phyloP scores from a whole-genome alignment of 1,140 invertebrate genomes.

The Bombus superbus region DNA sequence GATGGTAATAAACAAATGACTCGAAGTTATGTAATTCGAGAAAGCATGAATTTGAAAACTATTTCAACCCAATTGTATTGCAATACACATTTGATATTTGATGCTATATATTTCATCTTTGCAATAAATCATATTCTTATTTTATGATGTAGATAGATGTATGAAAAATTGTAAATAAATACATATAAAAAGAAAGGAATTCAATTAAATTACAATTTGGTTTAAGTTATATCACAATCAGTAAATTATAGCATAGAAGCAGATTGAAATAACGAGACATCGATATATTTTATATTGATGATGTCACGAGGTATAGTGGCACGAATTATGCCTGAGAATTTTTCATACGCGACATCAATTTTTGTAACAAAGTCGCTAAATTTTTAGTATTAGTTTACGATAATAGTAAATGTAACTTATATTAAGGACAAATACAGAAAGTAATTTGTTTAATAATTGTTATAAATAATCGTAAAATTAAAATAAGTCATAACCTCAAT shows the following conservation, averaged over 20 bases:
- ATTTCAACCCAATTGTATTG: background rate
- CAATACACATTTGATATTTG: background rate
- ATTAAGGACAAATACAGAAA: too few relatives aligned
- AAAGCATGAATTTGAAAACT: slow-evolving; percentile 26
- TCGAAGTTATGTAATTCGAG: slow-evolving; percentile 29
- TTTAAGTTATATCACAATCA: slow-evolving; percentile 20
- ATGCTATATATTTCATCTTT: background rate
- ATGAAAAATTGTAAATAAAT: background rate
- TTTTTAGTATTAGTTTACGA: background rate
- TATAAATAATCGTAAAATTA: slow-evolving; percentile 6
- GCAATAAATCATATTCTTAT: background rate
- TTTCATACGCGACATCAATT: slow-evolving; percentile 18
- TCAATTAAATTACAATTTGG: slow-evolving; percentile 28
- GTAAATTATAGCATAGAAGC: slow-evolving; percentile 29
- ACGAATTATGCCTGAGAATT: slow-evolving; percentile 59
- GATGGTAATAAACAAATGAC: slow-evolving; percentile 28
- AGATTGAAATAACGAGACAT: slow-evolving; percentile 47
- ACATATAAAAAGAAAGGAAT: background rate
- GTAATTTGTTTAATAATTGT: background rate
- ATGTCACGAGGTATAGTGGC: slow-evolving; percentile 73
- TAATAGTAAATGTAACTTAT: background rate
- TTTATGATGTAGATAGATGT: background rate
- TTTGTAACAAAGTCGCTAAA: background rate
- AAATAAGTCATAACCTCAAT: slow-evolving; percentile 73
- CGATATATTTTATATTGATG: slow-evolving; percentile 50